A percentile compares a stretch with the other conserved stretches of the same genome.
Conservation (phyloP, 2,888 invertebrate genomes). For the Xiphydria camelus region DNA sequence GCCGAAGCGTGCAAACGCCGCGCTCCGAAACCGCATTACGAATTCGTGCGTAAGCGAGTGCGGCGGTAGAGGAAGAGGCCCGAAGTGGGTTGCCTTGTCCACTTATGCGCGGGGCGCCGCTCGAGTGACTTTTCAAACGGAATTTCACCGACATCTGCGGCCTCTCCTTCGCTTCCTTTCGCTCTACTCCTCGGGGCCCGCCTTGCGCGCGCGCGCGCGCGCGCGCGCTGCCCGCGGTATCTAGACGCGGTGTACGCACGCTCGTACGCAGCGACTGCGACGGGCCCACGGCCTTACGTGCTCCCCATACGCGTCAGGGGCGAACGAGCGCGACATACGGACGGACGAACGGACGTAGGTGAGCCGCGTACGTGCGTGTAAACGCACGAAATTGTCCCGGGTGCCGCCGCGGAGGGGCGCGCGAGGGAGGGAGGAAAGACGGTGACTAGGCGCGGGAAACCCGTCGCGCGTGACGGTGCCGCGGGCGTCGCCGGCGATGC, state of each 20-base stretch:
- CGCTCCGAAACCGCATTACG: background rate
- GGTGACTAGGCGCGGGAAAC: too few species aligned
- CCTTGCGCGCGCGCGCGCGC: constrained; percentile 25
- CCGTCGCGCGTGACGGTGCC: background rate
- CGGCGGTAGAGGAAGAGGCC: constrained; percentile 49
- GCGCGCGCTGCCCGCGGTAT: constrained; percentile 23
- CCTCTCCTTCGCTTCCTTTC: constrained; percentile 45
- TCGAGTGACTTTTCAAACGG: constrained; percentile 55
- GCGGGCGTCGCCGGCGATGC: background rate
- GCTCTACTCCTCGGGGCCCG: constrained; percentile 26
- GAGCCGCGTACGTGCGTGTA: constrained; percentile 4
- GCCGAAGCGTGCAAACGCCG: too few species aligned
- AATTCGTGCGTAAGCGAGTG: constrained; percentile 11
- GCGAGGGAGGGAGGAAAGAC: background rate
- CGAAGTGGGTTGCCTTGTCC: constrained; percentile 57
- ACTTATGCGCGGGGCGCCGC: constrained; percentile 54
- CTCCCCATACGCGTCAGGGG: constrained; percentile 39
- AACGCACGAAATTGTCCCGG: background rate
- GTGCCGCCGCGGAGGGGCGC: background rate
- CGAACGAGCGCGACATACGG: constrained; percentile 51
- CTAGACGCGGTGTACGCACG: constrained; percentile 3
- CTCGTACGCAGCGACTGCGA: constrained; percentile 3
- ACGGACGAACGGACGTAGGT: constrained; percentile 20
- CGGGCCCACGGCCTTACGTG: constrained; percentile 10
- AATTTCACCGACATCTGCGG: constrained; percentile 56